Evolutionary conservation across 92 coral and sea anemone species (phyloP).

Genomic region (Epizoanthus scotinus): DNA sequence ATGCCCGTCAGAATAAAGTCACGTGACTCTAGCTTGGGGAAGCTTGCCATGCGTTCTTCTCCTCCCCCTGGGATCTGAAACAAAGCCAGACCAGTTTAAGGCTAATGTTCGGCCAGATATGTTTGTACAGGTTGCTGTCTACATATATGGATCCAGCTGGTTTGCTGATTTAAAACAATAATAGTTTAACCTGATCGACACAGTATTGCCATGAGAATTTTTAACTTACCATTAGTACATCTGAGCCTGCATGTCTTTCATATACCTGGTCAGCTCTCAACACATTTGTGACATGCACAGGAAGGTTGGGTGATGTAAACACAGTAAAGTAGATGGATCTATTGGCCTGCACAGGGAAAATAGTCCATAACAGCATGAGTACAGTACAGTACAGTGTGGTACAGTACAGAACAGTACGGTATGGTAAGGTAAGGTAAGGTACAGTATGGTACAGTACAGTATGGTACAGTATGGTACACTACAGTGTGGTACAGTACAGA

Average conservation of each 20-base stretch:
- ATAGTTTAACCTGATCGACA: not conserved
- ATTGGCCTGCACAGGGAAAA: conserved; percentile 64
- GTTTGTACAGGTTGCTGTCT: too few relatives aligned
- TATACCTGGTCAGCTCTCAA: conserved; percentile 75
- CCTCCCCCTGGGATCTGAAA: conserved; percentile 73
- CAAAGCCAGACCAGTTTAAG: too few relatives aligned
- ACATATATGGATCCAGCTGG: too few relatives aligned
- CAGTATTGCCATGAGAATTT: not conserved
- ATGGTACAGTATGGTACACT: too few relatives aligned
- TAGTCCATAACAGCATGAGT: not conserved
- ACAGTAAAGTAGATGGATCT: conserved; percentile 91
- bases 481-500: too few relatives aligned
- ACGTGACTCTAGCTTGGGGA: conserved; percentile 72
- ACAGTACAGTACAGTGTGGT: not conserved
- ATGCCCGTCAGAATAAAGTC: conserved; percentile 73
- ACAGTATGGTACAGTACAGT: too few relatives aligned
- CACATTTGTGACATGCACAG: conserved; percentile 76
- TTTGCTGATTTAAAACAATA: too few relatives aligned
- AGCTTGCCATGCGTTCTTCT: conserved; percentile 75
- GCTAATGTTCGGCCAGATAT: too few relatives aligned
- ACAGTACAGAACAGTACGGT: not conserved
- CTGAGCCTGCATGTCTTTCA: conserved; percentile 75
- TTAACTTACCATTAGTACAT: conserved; percentile 71
- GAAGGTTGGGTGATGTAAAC: conserved; percentile 87
- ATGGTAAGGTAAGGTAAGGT: too few relatives aligned